Evolutionary conservation across 2,888 invertebrate species (phyloP), one percentile per base, ranked within the genome.

Genomic region (Nomada fabriciana): DNA sequence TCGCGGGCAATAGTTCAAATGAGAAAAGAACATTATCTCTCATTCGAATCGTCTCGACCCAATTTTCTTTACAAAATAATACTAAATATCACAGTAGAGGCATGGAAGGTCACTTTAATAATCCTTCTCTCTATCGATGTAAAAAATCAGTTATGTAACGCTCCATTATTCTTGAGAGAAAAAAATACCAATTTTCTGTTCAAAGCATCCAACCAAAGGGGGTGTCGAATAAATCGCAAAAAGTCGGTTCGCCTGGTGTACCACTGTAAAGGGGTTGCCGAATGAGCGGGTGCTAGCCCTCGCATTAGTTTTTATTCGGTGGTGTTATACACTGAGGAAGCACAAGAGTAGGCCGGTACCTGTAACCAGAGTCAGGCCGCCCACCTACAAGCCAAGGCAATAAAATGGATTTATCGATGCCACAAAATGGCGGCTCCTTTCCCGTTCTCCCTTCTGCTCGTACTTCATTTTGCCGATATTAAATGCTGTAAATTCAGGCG

Each of bases 331-430:
- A 73, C 53, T 29, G 59, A 57, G 72, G n/a, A 42, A 74, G 70
- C 78, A 68, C 52, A 73, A 69, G 80, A 65, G 70, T 76, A 71
- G 74, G 68, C 52, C 43, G 64, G 43, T 52, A 53, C 65, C 63
- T 53, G 84, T 78, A 82, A 73, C 69, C 83, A 75, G 71, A 80
- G 86, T 80, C 80, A 69, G 83, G 83, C 86, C 87, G 76, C 82
- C 84, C 82, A 85, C 80, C 82, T 86, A 85, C 84, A 74, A 84
- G 76, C 87, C 61, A 50, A 73, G 84, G 90, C 88, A 90, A 91
- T 91, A 91, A 91, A 91, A 90, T 84, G 86, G 91, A 91, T 91
- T 91, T 91, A 91, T 91, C 89, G 91, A 90, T 87, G 89, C 91
- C 91, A 80, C 91, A 90, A 89, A 91, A 90, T 87, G 89, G 83